phyloP scores from a whole-genome alignment of 2,888 invertebrate species.

The Brachyptera putata region DNA sequence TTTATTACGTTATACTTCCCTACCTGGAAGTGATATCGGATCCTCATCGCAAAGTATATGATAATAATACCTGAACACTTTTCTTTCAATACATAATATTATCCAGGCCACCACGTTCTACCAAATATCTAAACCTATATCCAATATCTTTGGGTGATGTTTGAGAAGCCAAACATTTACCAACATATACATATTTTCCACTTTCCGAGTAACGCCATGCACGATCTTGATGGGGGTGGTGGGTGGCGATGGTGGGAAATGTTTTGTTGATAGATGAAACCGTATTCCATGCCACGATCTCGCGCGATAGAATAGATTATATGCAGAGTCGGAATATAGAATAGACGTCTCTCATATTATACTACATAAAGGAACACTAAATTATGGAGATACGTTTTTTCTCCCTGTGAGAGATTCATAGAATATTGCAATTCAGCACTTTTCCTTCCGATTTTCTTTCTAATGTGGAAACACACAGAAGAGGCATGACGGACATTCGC shows the following conservation, averaged over 20 bases:
- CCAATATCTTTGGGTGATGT: not conserved
- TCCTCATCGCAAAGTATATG: no score
- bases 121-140: no score
- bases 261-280: not conserved
- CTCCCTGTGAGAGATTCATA: not conserved
- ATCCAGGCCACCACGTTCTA: no score
- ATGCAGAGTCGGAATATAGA: no score
- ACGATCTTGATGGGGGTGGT: no score
- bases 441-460: not conserved
- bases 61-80: no score
- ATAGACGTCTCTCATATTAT: constrained; percentile 18
- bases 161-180: constrained; percentile 2
- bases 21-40: no score
- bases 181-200: not conserved
- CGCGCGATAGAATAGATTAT: no score
- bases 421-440: not conserved
- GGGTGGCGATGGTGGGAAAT: no score
- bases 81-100: no score
- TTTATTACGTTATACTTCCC: no score
- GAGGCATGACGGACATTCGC: not conserved
- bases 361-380: constrained; percentile 19
- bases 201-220: no score
- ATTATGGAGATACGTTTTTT: constrained; percentile 18
- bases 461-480: not conserved
- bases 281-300: not conserved